Evolutionary conservation across 2,113 vertebrate genomes (phyloP).

Genomic region (Mixornis gularis): DNA sequence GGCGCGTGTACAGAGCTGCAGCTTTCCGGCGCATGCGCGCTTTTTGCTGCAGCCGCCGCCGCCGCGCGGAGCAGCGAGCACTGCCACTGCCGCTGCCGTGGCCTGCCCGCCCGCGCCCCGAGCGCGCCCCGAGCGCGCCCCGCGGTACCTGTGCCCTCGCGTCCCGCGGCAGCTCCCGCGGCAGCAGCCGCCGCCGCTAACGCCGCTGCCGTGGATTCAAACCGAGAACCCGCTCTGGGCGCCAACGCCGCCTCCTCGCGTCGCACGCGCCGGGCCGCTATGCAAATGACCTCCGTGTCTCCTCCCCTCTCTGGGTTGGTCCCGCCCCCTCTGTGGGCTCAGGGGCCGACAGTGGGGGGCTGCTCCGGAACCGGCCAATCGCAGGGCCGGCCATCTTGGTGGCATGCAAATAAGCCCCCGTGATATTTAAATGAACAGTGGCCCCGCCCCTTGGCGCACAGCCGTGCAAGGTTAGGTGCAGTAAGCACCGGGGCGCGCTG

Average conservation of each 20-base stretch:
- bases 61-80: neutral
- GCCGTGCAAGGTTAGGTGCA: neutral
- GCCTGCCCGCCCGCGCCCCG: no score
- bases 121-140: no score
- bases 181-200: neutral
- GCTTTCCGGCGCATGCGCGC: neutral
- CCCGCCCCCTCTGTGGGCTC: slow-evolving; percentile 37
- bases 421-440: slow-evolving; percentile 1
- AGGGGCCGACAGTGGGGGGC: neutral
- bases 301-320: neutral
- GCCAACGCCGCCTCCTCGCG: neutral
- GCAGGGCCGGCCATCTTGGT: neutral
- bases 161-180: neutral
- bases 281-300: slow-evolving; percentile 62
- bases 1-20: neutral
- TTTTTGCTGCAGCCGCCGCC: neutral
- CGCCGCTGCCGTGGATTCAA: slow-evolving; percentile 55
- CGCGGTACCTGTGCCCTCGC: neutral
- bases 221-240: slow-evolving; percentile 57
- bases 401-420: slow-evolving; percentile 12
- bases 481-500: rapidly evolving
- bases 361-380: slow-evolving; percentile 25
- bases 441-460: slow-evolving; percentile 23
- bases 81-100: no score
- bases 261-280: slow-evolving; percentile 70